Evolutionary conservation across 1,140 invertebrate species (phyloP).

Genomic region (Solenopsis fugax): DNA sequence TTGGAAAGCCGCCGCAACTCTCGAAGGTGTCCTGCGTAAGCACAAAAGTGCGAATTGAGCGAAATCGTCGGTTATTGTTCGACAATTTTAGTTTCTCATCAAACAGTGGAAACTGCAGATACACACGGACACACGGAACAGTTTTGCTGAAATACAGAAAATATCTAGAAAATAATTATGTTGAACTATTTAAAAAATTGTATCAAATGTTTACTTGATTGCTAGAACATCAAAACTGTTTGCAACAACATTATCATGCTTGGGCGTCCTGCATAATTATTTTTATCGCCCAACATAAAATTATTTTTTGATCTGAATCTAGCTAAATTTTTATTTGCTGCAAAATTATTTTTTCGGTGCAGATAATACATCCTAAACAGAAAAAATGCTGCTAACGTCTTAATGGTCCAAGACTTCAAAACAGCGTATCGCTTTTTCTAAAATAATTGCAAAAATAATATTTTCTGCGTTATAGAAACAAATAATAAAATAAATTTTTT

Average conservation of each 20-base stretch:
- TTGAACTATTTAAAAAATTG: too few species aligned
- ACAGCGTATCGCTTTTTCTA: neutral
- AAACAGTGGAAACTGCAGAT: neutral
- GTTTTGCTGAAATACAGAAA: too few species aligned
- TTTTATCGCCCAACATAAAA: too few species aligned
- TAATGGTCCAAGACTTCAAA: neutral
- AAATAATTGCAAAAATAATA: neutral
- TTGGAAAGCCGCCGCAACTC: conserved; percentile 2
- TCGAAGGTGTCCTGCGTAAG: neutral
- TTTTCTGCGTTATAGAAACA: neutral
- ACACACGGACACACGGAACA: too few species aligned
- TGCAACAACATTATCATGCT: too few species aligned
- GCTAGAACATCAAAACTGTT: too few species aligned
- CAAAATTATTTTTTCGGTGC: too few species aligned
- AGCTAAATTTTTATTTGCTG: too few species aligned
- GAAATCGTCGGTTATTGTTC: conserved; percentile 5
- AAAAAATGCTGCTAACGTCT: neutral
- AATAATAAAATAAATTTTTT: neutral
- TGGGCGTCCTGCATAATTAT: too few species aligned
- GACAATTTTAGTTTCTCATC: neutral
- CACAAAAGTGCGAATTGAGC: neutral
- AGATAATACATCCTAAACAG: neutral
- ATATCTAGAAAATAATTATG: too few species aligned
- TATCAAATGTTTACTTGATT: too few species aligned
- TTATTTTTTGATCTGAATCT: too few species aligned